These are phyloP conservation scores for Numenius phaeopus DNA, from an alignment of 2,797 vertebrate genomes.

Conservation along the genomic window DNA sequence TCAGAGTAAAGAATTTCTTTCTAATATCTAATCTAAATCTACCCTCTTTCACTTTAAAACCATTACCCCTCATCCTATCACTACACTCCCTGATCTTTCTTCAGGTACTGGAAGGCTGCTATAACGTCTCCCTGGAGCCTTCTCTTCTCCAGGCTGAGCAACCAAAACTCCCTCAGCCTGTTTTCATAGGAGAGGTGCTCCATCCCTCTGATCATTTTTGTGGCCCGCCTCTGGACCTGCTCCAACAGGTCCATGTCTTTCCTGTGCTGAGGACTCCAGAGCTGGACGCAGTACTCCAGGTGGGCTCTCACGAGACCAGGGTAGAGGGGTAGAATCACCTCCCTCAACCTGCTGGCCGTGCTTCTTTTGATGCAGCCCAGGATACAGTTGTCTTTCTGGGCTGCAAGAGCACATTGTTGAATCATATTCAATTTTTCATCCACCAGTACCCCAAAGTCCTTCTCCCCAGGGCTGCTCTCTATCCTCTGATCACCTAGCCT, in stretches of 20 bases:
- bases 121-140: background rate
- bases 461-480: background rate
- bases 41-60: background rate
- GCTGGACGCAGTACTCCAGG: background rate
- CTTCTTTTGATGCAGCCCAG: background rate
- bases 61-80: accelerated
- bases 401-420: background rate
- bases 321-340: background rate
- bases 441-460: too few relatives aligned
- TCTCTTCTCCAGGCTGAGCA: background rate
- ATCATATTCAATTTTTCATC: background rate
- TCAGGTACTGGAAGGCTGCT: background rate
- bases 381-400: background rate
- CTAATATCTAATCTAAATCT: background rate
- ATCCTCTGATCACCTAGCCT: background rate
- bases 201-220: background rate
- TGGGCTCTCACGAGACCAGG: too few relatives aligned
- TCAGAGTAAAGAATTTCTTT: background rate
- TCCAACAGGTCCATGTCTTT: background rate
- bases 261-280: background rate
- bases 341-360: background rate
- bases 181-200: background rate
- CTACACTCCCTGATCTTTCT: background rate
- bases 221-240: background rate
- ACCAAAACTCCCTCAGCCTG: background rate